Evolutionary conservation across 2,113 vertebrate genomes (phyloP).

Genomic region (Serinus canaria): DNA sequence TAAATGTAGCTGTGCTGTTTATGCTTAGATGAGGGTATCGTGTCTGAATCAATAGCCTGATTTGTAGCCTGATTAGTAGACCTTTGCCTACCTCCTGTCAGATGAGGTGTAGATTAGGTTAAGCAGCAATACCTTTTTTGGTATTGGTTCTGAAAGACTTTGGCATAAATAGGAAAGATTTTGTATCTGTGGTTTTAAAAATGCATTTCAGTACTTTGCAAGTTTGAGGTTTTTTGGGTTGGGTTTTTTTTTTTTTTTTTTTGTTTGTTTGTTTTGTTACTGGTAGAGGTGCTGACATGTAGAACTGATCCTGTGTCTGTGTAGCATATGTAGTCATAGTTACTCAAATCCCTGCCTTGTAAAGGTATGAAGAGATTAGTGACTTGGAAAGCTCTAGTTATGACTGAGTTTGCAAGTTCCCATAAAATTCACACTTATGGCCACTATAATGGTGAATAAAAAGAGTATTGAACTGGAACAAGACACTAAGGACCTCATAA

Average conservation of each 20-base stretch:
- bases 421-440: conserved; percentile 84
- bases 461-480: conserved; percentile 85
- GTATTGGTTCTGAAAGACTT: neutral
- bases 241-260: neutral
- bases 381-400: conserved; percentile 73
- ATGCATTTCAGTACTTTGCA: neutral
- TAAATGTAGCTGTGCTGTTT: neutral
- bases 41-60: neutral
- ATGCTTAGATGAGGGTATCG: neutral
- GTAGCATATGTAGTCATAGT: conserved; percentile 43
- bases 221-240: neutral
- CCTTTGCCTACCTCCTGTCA: neutral
- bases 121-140: neutral
- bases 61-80: neutral
- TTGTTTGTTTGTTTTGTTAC: neutral
- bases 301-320: neutral
- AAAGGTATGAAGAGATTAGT: conserved; percentile 75
- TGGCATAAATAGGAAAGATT: neutral
- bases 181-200: neutral
- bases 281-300: neutral
- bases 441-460: conserved; percentile 81
- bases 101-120: neutral
- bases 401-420: conserved; percentile 80
- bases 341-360: conserved; percentile 53
- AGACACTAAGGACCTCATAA: conserved; percentile 82